These are phyloP conservation scores for Haliclona indistincta DNA, from an alignment of 37 sponge, comb jelly and placozoan genomes.

Conservation along the genomic window DNA sequence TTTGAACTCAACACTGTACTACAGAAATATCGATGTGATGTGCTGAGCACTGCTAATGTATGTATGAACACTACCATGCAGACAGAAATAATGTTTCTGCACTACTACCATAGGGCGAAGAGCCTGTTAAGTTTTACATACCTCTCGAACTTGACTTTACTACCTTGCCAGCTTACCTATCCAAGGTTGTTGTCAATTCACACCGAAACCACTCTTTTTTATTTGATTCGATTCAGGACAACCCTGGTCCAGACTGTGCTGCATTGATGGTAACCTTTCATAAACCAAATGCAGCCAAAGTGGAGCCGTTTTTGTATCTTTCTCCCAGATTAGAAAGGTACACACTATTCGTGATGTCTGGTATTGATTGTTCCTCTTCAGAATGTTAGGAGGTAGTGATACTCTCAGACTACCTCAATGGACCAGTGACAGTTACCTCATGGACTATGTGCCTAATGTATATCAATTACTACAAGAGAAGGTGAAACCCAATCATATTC, in stretches of 20 bases:
- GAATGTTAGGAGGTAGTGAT: slow-evolving; percentile 39
- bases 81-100: not conserved
- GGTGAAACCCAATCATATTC: slow-evolving; percentile 21
- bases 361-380: not conserved
- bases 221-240: slow-evolving; percentile 23
- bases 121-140: slow-evolving; percentile 65
- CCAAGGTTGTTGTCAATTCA: slow-evolving; percentile 30
- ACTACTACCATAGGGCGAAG: not conserved
- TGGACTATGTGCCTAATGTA: slow-evolving; percentile 80
- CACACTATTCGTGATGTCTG: not conserved
- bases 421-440: slow-evolving; percentile 66
- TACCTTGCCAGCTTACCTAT: slow-evolving; percentile 42
- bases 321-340: slow-evolving; percentile 63
- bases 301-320: slow-evolving; percentile 28
- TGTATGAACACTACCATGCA: not conserved
- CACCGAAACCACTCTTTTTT: not conserved
- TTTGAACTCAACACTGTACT: slow-evolving; percentile 60
- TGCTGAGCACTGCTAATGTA: slow-evolving; percentile 14
- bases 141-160: slow-evolving; percentile 48
- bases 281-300: slow-evolving; percentile 50
- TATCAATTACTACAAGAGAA: slow-evolving; percentile 51
- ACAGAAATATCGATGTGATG: slow-evolving; percentile 48
- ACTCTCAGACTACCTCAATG: slow-evolving; percentile 55
- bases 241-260: slow-evolving; percentile 46
- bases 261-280: slow-evolving; percentile 52